phyloP scores from a whole-genome alignment of 2,113 vertebrate species.

The Apeltes quadracus region DNA sequence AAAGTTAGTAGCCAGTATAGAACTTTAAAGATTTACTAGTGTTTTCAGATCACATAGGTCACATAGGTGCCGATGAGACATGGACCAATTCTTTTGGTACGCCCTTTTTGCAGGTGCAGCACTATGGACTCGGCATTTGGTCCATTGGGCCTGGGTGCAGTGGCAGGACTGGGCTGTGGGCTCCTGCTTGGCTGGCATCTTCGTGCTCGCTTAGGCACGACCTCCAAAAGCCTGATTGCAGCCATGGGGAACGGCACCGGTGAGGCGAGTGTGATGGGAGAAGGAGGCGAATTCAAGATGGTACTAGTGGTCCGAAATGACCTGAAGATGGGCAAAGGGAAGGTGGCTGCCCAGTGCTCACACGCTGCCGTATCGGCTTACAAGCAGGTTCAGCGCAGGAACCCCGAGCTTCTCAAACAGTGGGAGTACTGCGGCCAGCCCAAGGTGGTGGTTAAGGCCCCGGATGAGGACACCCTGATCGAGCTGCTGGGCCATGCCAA shows the following conservation, averaged over 20 bases:
- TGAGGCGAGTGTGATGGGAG: slow-evolving; percentile 85
- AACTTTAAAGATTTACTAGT: too few species aligned
- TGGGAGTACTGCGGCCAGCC: slow-evolving; percentile 97
- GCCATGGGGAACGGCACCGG: slow-evolving; percentile 24
- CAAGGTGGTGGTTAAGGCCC: slow-evolving; percentile 93
- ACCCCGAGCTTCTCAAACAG: slow-evolving; percentile 88
- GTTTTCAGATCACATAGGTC: too few species aligned
- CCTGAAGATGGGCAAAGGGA: slow-evolving; percentile 97
- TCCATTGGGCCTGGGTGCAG: slow-evolving; percentile 75
- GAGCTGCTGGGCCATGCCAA: slow-evolving; percentile 86
- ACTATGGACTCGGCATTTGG: slow-evolving; percentile 83
- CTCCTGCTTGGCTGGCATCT: slow-evolving; percentile 90
- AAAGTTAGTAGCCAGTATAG: not conserved
- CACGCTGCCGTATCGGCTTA: slow-evolving; percentile 94
- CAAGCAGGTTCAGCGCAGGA: slow-evolving; percentile 87
- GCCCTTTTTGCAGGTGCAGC: slow-evolving; percentile 31
- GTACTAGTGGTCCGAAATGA: slow-evolving; percentile 91
- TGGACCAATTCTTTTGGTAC: not conserved
- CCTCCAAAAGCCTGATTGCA: not conserved
- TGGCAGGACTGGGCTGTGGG: slow-evolving; percentile 86
- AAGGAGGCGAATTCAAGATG: slow-evolving; percentile 93
- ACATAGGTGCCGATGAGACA: too few species aligned
- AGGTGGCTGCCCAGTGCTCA: slow-evolving; percentile 93
- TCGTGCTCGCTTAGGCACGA: slow-evolving; percentile 60
- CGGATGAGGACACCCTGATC: slow-evolving; percentile 86